Percentiles rank a stretch among this genome's conserved stretches.
phyloP scores from a whole-genome alignment of 2,113 vertebrate genomes.

The Carettochelys insculpta region DNA sequence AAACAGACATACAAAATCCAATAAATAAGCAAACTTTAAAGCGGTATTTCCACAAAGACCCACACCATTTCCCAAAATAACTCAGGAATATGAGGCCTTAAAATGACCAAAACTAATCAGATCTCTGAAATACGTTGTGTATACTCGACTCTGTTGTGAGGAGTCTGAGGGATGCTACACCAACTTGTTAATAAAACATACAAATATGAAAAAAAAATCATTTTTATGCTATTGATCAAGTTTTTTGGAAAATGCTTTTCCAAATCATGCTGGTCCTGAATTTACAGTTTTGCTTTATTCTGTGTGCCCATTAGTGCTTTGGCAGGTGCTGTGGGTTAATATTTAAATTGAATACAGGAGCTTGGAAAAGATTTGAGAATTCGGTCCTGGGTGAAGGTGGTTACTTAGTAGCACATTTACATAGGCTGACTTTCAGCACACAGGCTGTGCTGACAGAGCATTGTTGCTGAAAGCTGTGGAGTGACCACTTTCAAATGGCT shows the following conservation, averaged over 20 bases:
- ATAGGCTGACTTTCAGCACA: too few relatives aligned
- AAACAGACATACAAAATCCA: not conserved
- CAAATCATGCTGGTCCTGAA: not conserved
- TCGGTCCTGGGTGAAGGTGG: not conserved
- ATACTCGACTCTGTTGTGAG: not conserved
- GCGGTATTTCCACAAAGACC: not conserved
- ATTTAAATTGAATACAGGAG: not conserved
- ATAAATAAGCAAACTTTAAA: conserved; percentile 25
- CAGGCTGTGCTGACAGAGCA: too few relatives aligned
- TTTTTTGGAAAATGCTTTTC: not conserved
- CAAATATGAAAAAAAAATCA: not conserved
- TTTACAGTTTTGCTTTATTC: not conserved
- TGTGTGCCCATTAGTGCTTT: not conserved
- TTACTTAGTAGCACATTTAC: too few relatives aligned
- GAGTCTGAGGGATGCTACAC: not conserved
- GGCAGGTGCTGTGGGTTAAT: not conserved
- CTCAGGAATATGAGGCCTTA: not conserved
- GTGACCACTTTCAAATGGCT: not conserved
- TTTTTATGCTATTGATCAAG: not conserved
- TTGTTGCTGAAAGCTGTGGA: too few relatives aligned
- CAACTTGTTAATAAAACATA: not conserved
- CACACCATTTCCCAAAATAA: conserved; percentile 14
- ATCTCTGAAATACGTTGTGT: not conserved
- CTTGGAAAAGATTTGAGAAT: not conserved
- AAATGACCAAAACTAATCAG: not conserved